Evolutionary conservation across 2,797 vertebrate genomes (phyloP), one percentile per base, ranked within the genome.

Genomic region (Salarias fasciatus): DNA sequence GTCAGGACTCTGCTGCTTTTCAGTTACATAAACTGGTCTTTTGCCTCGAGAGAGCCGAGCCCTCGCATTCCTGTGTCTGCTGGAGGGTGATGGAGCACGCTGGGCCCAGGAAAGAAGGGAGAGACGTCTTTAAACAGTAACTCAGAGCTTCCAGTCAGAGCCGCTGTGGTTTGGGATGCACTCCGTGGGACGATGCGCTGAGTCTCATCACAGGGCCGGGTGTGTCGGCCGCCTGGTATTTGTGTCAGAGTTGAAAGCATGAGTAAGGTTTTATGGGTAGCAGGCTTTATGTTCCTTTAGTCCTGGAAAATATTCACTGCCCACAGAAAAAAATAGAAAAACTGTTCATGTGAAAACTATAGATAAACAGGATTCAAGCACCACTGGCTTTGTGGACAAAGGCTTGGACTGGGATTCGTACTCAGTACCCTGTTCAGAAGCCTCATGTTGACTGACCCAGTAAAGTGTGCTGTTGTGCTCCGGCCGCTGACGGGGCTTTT

Each of bases 71-170:
- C 71, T 83, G 29, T 2, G 43, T 43, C 43, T 63, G 82, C 74
- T 47, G 61, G 72, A 74, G 79, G 74, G 52, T 41, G 75, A 83
- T 70, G 75, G 59, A 84, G 74, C 51, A 66, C 15, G 28, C 13
- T 31, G 66, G 51, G 54, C 55, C 60, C 60, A 9, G 42, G 51
- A 67, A 63, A 55, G 63, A 44, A n/a, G 35, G 41, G 51, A n/a
- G 0, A 54, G 52, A 75, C 80, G 85, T 88, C 77, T 90, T 88
- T 82, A 77, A 87, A 69, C 64, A 10, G 65, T 83, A 82, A 76
- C 62, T 82, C 67, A 71, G 44, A 66, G 62, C 51, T 79, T 71
- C 65, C 65, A 85, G 78, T 73, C 36, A 69, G 74, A 62, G 55
- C 59, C 18, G 67, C 74, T 63, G 76, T 75, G 82, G 83, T 77